phyloP scores from a whole-genome alignment of 1,140 invertebrate species.

The Ectropis grisescens region DNA sequence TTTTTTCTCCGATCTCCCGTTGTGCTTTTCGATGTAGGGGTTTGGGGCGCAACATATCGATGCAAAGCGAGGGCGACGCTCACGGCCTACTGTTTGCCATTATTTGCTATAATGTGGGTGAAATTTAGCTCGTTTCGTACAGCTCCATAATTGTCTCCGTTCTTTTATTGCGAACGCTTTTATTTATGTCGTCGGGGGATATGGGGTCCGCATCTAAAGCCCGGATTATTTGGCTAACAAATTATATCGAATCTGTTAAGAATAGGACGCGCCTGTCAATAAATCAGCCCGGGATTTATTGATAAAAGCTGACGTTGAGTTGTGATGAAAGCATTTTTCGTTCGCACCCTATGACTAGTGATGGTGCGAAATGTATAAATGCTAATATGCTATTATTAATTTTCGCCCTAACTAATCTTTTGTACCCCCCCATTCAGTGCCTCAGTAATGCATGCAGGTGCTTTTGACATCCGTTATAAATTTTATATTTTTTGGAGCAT shows the following conservation, averaged over 20 bases:
- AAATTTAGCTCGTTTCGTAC: constrained; percentile 55
- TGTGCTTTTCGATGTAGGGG: constrained; percentile 61
- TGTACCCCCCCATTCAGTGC: too few species aligned
- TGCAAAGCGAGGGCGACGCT: constrained; percentile 38
- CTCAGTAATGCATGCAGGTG: too few species aligned
- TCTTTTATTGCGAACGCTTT: constrained; percentile 56
- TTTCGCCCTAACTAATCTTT: too few species aligned
- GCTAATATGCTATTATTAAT: too few species aligned
- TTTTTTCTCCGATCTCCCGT: constrained; percentile 49
- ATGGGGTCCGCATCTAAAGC: constrained; percentile 52
- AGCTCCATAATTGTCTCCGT: constrained; percentile 45
- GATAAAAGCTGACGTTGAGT: constrained; percentile 36
- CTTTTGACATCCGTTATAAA: too few species aligned
- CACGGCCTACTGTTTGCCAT: constrained; percentile 58
- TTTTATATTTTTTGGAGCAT: too few species aligned
- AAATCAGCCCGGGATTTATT: constrained; percentile 57
- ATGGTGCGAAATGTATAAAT: too few species aligned
- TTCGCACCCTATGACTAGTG: too few species aligned
- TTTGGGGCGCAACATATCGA: constrained; percentile 57
- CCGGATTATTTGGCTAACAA: constrained; percentile 66
- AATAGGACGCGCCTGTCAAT: constrained; percentile 58
- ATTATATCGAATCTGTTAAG: constrained; percentile 60
- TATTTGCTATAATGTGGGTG: constrained; percentile 64
- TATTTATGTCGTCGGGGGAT: constrained; percentile 53
- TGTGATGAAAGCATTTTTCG: not conserved